phyloP scores from a whole-genome alignment of 1,140 invertebrate species.

The Patella vulgata region DNA sequence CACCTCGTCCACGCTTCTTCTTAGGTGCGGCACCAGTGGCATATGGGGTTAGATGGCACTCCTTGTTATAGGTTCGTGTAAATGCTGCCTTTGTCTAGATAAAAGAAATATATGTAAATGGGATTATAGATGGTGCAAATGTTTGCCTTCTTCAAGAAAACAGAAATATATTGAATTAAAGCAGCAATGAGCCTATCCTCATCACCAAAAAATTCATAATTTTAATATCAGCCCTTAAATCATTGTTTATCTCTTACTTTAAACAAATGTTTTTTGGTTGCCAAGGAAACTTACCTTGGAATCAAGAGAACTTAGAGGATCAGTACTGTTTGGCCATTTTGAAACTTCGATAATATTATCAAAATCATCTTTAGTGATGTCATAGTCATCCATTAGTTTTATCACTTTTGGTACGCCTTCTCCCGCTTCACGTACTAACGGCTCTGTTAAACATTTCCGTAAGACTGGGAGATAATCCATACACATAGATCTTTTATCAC shows the following conservation, averaged over 20 bases:
- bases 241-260: too few species aligned
- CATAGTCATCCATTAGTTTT: constrained; percentile 81
- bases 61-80: constrained; percentile 92
- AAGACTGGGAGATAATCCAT: constrained; percentile 83
- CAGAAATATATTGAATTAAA: too few species aligned
- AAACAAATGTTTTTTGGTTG: too few species aligned
- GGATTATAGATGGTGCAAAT: too few species aligned
- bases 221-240: too few species aligned
- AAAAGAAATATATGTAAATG: constrained; percentile 3
- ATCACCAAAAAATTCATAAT: too few species aligned
- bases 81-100: constrained; percentile 87
- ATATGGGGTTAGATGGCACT: constrained; percentile 77
- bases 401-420: constrained; percentile 78
- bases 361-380: constrained; percentile 89
- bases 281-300: constrained; percentile 74
- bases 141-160: background rate
- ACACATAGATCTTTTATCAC: constrained; percentile 58
- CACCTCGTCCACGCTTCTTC: constrained; percentile 67
- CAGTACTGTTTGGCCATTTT: constrained; percentile 81
- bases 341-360: constrained; percentile 87
- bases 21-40: constrained; percentile 71
- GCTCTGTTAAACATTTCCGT: constrained; percentile 77
- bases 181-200: background rate
- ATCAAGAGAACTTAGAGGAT: constrained; percentile 80
- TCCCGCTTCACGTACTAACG: constrained; percentile 75